Conservation (phyloP, 2,113 vertebrate species). For the Microcebus lehilahytsara region DNA sequence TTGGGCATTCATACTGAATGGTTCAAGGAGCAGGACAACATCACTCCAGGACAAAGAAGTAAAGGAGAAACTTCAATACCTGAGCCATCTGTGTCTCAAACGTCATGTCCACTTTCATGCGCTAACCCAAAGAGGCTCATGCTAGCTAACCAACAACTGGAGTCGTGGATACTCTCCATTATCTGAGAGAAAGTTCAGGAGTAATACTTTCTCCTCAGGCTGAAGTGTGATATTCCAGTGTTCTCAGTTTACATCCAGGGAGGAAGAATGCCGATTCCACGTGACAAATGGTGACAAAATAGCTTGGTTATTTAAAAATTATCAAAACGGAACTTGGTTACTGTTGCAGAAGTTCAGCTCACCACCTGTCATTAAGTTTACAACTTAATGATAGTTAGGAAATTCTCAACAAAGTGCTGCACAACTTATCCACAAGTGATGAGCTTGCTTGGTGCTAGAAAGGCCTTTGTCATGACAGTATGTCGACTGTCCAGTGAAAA, state of each 20-base stretch:
- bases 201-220: neutral
- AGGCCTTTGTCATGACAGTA: neutral
- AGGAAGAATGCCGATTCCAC: neutral
- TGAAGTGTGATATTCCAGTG: neutral
- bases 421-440: neutral
- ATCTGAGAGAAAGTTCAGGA: neutral
- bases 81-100: neutral
- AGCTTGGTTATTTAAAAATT: neutral
- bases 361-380: neutral
- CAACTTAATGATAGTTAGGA: neutral
- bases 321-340: neutral
- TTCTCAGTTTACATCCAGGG: neutral
- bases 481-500: neutral
- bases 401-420: neutral
- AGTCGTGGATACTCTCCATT: neutral
- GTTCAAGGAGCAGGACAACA: neutral
- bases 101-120: neutral
- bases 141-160: neutral
- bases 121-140: neutral
- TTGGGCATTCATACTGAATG: neutral
- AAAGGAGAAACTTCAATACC: neutral
- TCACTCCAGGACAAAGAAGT: neutral
- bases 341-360: neutral
- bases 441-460: neutral
- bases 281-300: neutral